Conservation (phyloP, 2,113 vertebrate genomes). For the Naja naja region DNA sequence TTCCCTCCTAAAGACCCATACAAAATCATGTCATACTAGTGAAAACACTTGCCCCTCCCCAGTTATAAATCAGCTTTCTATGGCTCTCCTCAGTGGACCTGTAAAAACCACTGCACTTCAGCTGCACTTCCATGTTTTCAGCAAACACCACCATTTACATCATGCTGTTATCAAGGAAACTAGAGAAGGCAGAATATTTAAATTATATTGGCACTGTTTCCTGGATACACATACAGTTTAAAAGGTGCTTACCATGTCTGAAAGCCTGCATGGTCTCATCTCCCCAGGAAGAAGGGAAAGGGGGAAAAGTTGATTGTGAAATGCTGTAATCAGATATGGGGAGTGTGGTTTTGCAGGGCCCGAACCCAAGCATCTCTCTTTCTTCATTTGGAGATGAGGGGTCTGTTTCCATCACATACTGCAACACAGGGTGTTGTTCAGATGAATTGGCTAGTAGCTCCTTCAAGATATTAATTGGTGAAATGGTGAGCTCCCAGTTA, state of each 20-base stretch:
- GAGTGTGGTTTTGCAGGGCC: slow-evolving; percentile 46
- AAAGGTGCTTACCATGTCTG: slow-evolving; percentile 68
- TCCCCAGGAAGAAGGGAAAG: slow-evolving; percentile 64
- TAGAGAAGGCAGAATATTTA: background rate
- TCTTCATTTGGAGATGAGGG: slow-evolving; percentile 46
- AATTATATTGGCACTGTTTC: background rate
- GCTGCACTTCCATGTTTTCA: background rate
- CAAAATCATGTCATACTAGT: background rate
- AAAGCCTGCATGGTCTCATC: slow-evolving; percentile 69
- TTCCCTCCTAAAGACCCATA: background rate
- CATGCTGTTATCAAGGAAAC: background rate
- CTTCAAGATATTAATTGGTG: slow-evolving; percentile 90
- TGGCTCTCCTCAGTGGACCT: background rate
- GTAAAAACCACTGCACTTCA: background rate
- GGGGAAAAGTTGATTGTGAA: slow-evolving; percentile 66
- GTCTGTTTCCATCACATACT: slow-evolving; percentile 61
- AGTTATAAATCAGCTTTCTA: background rate
- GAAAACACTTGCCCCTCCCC: background rate
- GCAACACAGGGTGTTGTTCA: slow-evolving; percentile 76
- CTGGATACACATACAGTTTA: accelerated
- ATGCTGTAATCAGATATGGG: slow-evolving; percentile 58
- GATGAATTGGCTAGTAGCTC: slow-evolving; percentile 88
- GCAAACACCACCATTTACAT: background rate
- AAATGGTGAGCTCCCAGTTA: slow-evolving; percentile 95
- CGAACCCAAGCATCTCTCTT: slow-evolving; percentile 43